phyloP scores from a whole-genome alignment of 2,888 invertebrate genomes.

The Prostheceraeus crozeri region DNA sequence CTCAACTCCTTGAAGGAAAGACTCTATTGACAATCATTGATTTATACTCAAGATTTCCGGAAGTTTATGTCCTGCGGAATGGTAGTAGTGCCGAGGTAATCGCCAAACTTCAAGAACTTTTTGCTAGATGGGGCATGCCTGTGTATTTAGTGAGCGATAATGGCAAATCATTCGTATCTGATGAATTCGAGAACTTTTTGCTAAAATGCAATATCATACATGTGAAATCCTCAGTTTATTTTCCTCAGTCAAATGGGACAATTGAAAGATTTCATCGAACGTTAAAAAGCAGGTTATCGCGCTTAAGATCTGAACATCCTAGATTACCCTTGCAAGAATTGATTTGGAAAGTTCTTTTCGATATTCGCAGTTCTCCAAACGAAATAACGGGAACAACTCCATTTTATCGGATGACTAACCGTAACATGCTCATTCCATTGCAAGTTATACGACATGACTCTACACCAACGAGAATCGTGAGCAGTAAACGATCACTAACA shows the following conservation, averaged over 20 bases:
- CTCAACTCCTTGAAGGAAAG: neutral
- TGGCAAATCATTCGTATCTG: slow-evolving; percentile 6
- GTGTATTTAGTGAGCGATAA: neutral
- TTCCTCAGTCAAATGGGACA: no score
- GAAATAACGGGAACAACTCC: slow-evolving; percentile 13
- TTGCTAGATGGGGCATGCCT: slow-evolving; percentile 11
- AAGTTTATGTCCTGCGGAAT: slow-evolving; percentile 1
- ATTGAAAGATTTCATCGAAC: no score
- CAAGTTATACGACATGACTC: no score
- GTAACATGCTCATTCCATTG: no score
- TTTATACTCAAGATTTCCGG: slow-evolving; percentile 6
- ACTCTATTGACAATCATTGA: slow-evolving; percentile 15
- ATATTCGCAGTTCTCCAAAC: slow-evolving; percentile 5
- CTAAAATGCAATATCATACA: no score
- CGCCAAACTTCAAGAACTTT: slow-evolving; percentile 1
- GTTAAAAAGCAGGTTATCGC: no score
- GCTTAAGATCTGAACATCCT: neutral
- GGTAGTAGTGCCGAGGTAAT: neutral
- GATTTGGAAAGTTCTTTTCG: slow-evolving; percentile 5
- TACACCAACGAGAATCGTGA: no score
- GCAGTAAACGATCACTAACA: no score
- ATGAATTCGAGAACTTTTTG: slow-evolving; percentile 17
- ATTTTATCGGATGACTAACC: no score
- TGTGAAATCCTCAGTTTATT: no score
- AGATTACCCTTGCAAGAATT: neutral